Evolutionary conservation across 37 sponge, comb jelly and placozoan genomes (phyloP).

Genomic region (Cladorhizidae sp.): DNA sequence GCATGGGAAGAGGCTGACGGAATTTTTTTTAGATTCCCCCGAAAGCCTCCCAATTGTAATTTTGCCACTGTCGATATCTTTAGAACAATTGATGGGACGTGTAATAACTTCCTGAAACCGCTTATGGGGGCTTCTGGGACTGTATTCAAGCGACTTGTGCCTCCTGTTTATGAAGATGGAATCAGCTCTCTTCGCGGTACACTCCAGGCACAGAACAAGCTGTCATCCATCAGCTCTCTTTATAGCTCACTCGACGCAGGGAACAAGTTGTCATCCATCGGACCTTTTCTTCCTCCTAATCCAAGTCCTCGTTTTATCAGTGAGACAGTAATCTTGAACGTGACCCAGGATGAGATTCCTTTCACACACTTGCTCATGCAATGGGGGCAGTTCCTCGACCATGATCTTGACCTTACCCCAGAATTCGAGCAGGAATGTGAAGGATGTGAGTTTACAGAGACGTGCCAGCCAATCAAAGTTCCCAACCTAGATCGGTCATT

Average conservation of each 20-base stretch:
- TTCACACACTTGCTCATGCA: conserved; percentile 92
- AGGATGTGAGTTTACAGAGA: conserved; percentile 31
- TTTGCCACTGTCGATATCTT: conserved; percentile 23
- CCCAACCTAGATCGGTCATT: conserved; percentile 35
- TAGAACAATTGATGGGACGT: conserved; percentile 80
- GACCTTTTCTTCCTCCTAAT: conserved; percentile 56
- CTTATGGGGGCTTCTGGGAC: conserved; percentile 69
- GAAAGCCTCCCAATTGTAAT: conserved; percentile 23
- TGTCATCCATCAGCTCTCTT: too few species aligned
- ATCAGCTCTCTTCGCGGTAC: conserved; percentile 43
- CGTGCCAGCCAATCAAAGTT: conserved; percentile 61
- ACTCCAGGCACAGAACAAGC: too few species aligned
- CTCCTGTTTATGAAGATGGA: conserved; percentile 84
- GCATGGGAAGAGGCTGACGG: conserved; percentile 33
- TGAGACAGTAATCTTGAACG: conserved; percentile 22
- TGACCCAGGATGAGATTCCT: conserved; percentile 30
- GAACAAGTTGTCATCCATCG: conserved; percentile 1
- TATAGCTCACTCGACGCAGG: conserved; percentile 29
- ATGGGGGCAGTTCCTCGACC: conserved; percentile 96
- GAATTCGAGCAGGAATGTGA: conserved; percentile 57
- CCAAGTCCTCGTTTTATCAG: conserved; percentile 75
- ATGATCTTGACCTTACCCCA: conserved; percentile 71
- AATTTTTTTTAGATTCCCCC: background rate
- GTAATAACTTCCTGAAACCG: conserved; percentile 82
- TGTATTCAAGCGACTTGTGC: conserved; percentile 55